Evolutionary conservation across 2,888 invertebrate genomes (phyloP).

Genomic region (Eristalis pertinax): DNA sequence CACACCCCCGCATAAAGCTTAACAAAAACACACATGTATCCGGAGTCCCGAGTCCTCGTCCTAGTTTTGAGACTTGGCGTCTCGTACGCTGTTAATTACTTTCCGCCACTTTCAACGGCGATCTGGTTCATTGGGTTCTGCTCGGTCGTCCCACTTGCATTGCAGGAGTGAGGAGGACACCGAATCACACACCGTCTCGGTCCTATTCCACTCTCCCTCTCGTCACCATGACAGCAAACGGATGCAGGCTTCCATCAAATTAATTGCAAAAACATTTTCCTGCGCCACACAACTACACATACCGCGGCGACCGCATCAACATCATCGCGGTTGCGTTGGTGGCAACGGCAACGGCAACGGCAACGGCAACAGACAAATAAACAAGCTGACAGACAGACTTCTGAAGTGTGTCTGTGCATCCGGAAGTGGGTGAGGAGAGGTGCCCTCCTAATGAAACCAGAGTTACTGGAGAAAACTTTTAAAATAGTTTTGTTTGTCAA

Average conservation of each 20-base stretch:
- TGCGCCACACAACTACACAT: slow-evolving; percentile 32
- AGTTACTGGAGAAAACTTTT: background rate
- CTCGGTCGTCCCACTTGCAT: slow-evolving; percentile 23
- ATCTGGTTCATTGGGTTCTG: slow-evolving; percentile 46
- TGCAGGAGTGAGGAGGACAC: background rate
- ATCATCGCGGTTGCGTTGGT: background rate
- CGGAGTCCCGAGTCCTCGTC: slow-evolving; percentile 56
- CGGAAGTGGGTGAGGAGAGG: background rate
- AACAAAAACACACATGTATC: slow-evolving; percentile 23
- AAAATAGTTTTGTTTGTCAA: slow-evolving; percentile 42
- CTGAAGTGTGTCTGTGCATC: no score
- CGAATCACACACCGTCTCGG: background rate
- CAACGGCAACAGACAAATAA: slow-evolving; percentile 13
- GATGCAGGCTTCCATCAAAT: slow-evolving; percentile 60
- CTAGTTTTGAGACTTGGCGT: slow-evolving; percentile 50
- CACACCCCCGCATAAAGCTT: background rate
- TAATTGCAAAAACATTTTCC: slow-evolving; percentile 56
- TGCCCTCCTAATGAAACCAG: background rate
- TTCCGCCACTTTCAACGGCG: slow-evolving; percentile 58
- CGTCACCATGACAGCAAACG: slow-evolving; percentile 10
- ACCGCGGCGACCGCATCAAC: background rate
- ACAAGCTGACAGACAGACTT: slow-evolving; percentile 23
- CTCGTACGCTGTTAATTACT: slow-evolving; percentile 62
- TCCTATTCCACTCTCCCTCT: background rate
- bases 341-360: no score